Base-by-base conservation (phyloP, 2,113 vertebrate genomes). In the Phyllopteryx taeniolatus region DNA sequence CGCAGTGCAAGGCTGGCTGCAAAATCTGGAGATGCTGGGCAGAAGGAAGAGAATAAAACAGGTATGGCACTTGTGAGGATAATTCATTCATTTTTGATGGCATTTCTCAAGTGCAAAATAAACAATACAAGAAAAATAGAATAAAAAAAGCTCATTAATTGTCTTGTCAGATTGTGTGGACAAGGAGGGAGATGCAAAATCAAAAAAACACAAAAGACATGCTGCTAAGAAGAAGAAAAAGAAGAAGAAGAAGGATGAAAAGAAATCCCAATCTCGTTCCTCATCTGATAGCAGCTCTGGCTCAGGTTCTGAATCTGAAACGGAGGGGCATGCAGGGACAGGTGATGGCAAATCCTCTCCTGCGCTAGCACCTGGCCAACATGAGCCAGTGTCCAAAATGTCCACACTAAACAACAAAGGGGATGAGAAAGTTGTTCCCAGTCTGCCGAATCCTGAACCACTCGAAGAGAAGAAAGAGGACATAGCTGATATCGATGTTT, bases 171-270 rank as follows among this genome's bases (percentile, higher is more conserved):
- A 86, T 83, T 69, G 68, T 31, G 46, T 53, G 39, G 87, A 86
- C 17, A 75, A 56, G 4, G 89, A 92, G 13, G 88, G 72, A 46
- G 92, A 93, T 61, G 51, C 74, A 44, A 94, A 92, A 83, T 86
- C 86, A 22, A 94, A 90, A 84, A 94, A 92, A 80, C 86, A 91
- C 75, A 94, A 92, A 87, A 91, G 76, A 70, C 92, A 90, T 65
- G 73, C 81, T 43, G 84, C 84, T 8, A 94, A 93, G 74, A 94
- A 93, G 83, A 94, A 93, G 82, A 94, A 91, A 62, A 94, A 93
- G 79, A 93, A 91, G 72, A 91, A 9, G 70, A 91, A 86, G 77
- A 93, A 92, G 64, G 92, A 92, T 60, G 91, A 92, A 77, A 92
- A 89, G 76, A 91, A 87, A 83, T 93, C 95, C 35, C 88, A 88